A percentile compares a stretch with the other conserved stretches of the same genome.
Evolutionary conservation across 2,888 invertebrate species (phyloP).

Genomic region (Synanthedon andrenaeformis): DNA sequence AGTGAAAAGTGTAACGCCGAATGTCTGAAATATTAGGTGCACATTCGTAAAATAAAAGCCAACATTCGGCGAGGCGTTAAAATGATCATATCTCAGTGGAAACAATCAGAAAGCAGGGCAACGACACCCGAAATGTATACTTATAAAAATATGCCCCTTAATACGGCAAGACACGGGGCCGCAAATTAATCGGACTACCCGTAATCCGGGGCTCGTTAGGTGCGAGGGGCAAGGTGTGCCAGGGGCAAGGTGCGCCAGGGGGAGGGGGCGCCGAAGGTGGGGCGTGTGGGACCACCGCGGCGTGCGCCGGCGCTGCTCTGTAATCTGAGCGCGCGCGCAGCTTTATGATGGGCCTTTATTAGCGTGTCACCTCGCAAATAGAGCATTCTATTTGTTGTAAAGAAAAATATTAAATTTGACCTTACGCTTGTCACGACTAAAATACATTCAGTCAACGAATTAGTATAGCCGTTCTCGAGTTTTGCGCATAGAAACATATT

Average conservation of each 20-base stretch:
- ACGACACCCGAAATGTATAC: background rate
- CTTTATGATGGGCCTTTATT: conserved; percentile 17
- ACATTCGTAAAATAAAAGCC: too few species aligned
- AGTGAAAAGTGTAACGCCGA: too few species aligned
- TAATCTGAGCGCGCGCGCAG: conserved; percentile 48
- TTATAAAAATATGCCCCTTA: background rate
- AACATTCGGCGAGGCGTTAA: too few species aligned
- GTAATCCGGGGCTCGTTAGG: conserved; percentile 23
- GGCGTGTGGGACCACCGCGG: conserved; percentile 39
- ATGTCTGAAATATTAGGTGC: too few species aligned
- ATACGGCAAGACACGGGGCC: conserved; percentile 6
- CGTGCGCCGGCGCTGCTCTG: conserved; percentile 45
- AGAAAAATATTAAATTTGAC: background rate
- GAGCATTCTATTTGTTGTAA: background rate
- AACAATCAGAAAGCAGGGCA: background rate
- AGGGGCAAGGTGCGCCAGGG: conserved; percentile 1
- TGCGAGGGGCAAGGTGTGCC: conserved; percentile 12
- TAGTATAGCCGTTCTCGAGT: too few species aligned
- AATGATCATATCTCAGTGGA: background rate
- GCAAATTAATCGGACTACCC: conserved; percentile 23
- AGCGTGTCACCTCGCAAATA: background rate
- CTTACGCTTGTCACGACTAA: background rate
- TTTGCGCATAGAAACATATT: too few species aligned
- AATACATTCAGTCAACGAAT: too few species aligned
- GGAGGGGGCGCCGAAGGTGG: conserved; percentile 6